Percentiles rank a stretch among this genome's conserved stretches.
Conservation (phyloP, 2,888 invertebrate genomes). For the Spialia ferax region DNA sequence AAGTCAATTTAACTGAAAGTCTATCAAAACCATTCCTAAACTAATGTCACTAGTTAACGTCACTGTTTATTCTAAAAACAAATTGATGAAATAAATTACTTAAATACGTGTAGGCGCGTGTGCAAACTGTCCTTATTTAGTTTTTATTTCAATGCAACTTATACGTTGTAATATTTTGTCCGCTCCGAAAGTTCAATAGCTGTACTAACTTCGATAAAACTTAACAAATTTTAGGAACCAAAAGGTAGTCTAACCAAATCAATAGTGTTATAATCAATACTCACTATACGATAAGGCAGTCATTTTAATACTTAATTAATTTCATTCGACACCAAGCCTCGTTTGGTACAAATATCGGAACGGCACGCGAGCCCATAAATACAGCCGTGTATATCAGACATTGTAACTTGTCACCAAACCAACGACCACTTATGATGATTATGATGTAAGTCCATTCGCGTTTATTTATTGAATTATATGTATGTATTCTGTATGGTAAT, state of each 20-base stretch:
- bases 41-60: too few relatives aligned
- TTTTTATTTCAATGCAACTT: not conserved
- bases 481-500: not conserved
- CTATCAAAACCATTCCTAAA: too few relatives aligned
- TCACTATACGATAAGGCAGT: not conserved
- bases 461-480: constrained; percentile 12
- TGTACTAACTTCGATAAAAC: not conserved
- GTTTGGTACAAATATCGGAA: constrained; percentile 15
- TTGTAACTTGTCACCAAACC: constrained; percentile 7
- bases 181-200: not conserved
- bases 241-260: constrained; percentile 6
- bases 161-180: not conserved
- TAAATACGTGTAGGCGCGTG: too few relatives aligned
- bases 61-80: too few relatives aligned
- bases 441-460: constrained; percentile 15
- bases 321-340: constrained; percentile 40
- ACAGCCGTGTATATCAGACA: constrained; percentile 15
- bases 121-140: too few relatives aligned
- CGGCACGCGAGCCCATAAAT: constrained; percentile 42
- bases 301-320: constrained; percentile 17
- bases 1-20: too few relatives aligned
- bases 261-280: too few relatives aligned
- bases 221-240: constrained; percentile 9
- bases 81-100: too few relatives aligned
- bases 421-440: constrained; percentile 8